Percentiles rank a stretch among this genome's conserved stretches.
phyloP scores from a whole-genome alignment of 2,888 invertebrate genomes.

The Trachelus tabidus region DNA sequence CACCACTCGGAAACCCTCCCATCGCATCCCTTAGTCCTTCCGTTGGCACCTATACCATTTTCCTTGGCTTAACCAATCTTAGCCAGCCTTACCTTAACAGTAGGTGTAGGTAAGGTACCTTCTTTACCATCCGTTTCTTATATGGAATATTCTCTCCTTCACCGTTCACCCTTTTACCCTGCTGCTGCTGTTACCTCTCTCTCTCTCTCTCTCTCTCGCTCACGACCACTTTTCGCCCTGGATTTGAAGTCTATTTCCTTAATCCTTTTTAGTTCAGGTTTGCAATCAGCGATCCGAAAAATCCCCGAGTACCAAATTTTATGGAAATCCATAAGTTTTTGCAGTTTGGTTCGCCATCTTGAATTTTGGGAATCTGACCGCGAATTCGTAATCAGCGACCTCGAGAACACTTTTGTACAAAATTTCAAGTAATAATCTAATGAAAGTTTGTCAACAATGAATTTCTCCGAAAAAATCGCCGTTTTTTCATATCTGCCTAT shows the following conservation, averaged over 20 bases:
- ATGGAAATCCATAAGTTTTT: too few relatives aligned
- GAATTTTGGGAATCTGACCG: too few relatives aligned
- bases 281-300: too few relatives aligned
- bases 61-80: constrained; percentile 11
- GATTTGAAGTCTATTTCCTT: constrained; percentile 64
- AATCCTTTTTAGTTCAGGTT: constrained; percentile 16
- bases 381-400: too few relatives aligned
- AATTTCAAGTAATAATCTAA: too few relatives aligned
- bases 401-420: too few relatives aligned
- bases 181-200: constrained; percentile 15
- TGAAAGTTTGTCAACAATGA: too few relatives aligned
- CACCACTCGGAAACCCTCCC: constrained; percentile 19
- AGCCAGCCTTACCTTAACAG: not conserved
- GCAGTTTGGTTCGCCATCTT: too few relatives aligned
- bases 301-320: too few relatives aligned
- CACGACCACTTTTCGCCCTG: constrained; percentile 26
- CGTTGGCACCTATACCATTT: constrained; percentile 13
- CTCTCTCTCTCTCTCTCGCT: constrained; percentile 14
- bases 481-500: too few relatives aligned
- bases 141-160: constrained; percentile 20
- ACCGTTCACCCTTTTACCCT: constrained; percentile 18
- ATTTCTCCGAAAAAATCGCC: too few relatives aligned
- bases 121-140: not conserved
- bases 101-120: not conserved
- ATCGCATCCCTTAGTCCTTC: not conserved